phyloP scores from a whole-genome alignment of 2,113 vertebrate genomes.

The Penelope pileata region DNA sequence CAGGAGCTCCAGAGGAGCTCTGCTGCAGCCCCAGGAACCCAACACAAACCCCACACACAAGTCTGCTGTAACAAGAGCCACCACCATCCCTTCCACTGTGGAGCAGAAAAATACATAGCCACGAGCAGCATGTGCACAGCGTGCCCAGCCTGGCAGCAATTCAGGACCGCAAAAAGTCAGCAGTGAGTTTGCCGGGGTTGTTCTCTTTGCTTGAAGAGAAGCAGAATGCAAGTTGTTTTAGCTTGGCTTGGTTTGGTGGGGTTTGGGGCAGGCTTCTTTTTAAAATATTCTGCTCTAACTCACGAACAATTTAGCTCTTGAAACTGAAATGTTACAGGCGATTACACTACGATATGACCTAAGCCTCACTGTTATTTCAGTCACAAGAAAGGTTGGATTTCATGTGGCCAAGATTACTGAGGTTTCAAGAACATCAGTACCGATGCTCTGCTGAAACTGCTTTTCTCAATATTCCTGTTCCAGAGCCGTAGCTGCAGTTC shows the following conservation, averaged over 20 bases:
- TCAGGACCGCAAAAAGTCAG: neutral
- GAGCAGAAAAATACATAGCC: neutral
- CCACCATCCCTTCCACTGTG: neutral
- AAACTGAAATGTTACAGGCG: constrained; percentile 29
- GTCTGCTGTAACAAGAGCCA: rapidly evolving
- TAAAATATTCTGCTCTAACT: constrained; percentile 11
- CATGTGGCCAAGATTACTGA: constrained; percentile 35
- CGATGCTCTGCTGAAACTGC: constrained; percentile 5
- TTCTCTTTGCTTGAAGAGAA: constrained; percentile 24
- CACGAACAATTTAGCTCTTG: constrained; percentile 32
- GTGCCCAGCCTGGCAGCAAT: neutral
- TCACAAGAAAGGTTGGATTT: constrained; percentile 33
- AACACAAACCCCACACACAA: neutral
- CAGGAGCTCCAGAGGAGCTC: neutral
- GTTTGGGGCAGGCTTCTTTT: neutral
- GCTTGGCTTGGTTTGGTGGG: neutral
- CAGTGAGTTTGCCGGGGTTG: neutral
- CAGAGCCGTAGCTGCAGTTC: constrained; percentile 1
- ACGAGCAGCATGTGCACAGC: neutral
- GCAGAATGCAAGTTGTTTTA: neutral
- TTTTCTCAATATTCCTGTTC: constrained; percentile 19
- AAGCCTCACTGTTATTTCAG: constrained; percentile 46
- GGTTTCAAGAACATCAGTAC: constrained; percentile 41
- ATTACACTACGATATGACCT: constrained; percentile 1
- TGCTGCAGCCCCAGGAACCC: neutral